Evolutionary conservation across 1,140 invertebrate genomes (phyloP).

Genomic region (Globodera rostochiensis): DNA sequence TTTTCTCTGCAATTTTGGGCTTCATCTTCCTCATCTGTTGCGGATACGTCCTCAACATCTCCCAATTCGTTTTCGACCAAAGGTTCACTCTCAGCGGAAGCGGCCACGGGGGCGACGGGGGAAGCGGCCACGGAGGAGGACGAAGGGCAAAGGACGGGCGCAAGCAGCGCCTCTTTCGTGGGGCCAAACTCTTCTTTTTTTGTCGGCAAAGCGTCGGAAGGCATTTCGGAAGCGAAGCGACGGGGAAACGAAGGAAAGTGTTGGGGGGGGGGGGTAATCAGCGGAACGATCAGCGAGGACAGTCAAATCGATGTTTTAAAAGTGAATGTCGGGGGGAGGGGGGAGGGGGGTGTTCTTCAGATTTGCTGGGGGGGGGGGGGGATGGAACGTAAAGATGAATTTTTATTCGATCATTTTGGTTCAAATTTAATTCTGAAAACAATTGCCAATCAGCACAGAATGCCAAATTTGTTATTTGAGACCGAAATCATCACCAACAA

Average conservation of each 20-base stretch:
- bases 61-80: neutral
- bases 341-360: no score
- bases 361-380: no score
- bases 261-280: neutral
- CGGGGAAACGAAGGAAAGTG: neutral
- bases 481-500: no score
- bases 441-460: no score
- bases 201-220: neutral
- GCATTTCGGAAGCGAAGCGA: constrained; percentile 5
- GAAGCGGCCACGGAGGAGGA: neutral
- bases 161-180: neutral
- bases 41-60: no score
- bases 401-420: no score
- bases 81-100: neutral
- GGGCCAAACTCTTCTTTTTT: neutral
- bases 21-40: neutral
- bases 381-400: no score
- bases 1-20: constrained; percentile 22
- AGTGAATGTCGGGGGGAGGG: no score
- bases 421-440: no score
- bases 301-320: no score
- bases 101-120: neutral
- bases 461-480: no score
- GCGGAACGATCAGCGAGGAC: neutral
- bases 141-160: neutral